Percentiles rank a stretch among this genome's conserved stretches.
These are phyloP conservation scores for Phoeniculus purpureus DNA, from an alignment of 2,797 vertebrate species.

Conservation along the genomic window DNA sequence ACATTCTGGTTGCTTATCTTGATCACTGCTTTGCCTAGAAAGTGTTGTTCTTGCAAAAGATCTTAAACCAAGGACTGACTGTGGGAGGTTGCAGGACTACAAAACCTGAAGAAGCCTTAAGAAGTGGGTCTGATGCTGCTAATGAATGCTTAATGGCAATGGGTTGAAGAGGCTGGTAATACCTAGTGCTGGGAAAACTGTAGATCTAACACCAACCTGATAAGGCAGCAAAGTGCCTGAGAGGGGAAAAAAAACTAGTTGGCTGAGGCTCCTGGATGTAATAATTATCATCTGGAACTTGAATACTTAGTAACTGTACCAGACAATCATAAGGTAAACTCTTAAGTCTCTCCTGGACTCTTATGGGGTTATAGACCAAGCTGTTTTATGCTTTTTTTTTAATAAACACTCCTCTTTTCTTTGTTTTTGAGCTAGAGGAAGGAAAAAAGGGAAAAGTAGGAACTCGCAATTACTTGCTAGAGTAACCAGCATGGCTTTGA, in stretches of 20 bases:
- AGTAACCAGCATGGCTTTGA: constrained; percentile 18
- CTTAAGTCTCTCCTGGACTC: constrained; percentile 29
- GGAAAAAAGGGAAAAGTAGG: constrained; percentile 32
- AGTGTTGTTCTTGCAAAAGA: not conserved
- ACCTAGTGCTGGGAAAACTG: not conserved
- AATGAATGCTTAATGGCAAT: not conserved
- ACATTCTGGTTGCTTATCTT: not conserved
- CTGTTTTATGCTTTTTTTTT: not conserved
- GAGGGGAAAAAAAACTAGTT: constrained; percentile 34
- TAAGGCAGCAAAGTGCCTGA: constrained; percentile 37
- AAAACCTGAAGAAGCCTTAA: not conserved
- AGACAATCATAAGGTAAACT: constrained; percentile 52
- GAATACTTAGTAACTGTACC: constrained; percentile 15
- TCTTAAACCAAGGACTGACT: not conserved
- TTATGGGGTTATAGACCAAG: not conserved
- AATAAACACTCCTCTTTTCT: constrained; percentile 30
- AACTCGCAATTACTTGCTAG: not conserved
- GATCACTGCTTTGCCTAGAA: not conserved
- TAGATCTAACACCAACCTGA: not conserved
- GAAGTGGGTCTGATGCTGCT: not conserved
- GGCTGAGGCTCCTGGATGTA: not conserved
- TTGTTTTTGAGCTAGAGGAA: constrained; percentile 34
- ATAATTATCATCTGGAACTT: constrained; percentile 28
- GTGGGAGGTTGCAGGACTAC: not conserved
- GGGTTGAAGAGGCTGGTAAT: not conserved